Percentiles rank a stretch among this genome's conserved stretches.
phyloP scores from a whole-genome alignment of 2,797 vertebrate species.

The Myotis myotis region DNA sequence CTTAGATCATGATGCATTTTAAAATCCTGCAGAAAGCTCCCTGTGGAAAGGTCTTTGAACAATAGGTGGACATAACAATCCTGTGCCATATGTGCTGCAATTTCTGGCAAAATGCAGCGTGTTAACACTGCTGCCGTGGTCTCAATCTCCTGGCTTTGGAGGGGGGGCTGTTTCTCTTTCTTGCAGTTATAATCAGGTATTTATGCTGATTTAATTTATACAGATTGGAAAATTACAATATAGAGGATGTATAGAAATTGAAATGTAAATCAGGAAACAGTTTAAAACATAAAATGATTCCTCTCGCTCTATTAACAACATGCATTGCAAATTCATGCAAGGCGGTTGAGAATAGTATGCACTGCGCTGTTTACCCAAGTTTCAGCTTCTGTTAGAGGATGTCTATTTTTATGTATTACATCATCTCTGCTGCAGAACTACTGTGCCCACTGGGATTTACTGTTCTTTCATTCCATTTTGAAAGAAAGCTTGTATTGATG shows the following conservation, averaged over 20 bases:
- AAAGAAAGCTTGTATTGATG: constrained; percentile 81
- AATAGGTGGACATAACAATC: neutral
- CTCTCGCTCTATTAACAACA: constrained; percentile 70
- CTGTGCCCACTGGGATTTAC: constrained; percentile 82
- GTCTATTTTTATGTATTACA: constrained; percentile 86
- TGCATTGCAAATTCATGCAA: constrained; percentile 79
- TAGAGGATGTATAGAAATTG: constrained; percentile 18
- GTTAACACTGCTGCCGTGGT: neutral
- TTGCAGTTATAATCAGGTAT: constrained; percentile 49
- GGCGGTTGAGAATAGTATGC: constrained; percentile 77
- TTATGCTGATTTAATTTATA: constrained; percentile 55
- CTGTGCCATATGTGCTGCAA: neutral
- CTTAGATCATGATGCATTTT: constrained; percentile 17
- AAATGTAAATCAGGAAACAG: constrained; percentile 53
- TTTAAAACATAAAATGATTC: constrained; percentile 50
- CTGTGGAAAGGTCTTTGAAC: constrained; percentile 34
- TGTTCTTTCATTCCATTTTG: constrained; percentile 82
- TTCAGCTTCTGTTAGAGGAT: constrained; percentile 82
- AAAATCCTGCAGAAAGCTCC: constrained; percentile 32
- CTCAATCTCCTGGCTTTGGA: neutral
- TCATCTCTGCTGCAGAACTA: constrained; percentile 84
- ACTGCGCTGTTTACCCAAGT: constrained; percentile 82
- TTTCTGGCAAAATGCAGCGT: constrained; percentile 49
- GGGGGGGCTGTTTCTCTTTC: neutral
- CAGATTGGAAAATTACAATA: constrained; percentile 34